A percentile compares a stretch with the other conserved stretches of the same genome.
phyloP scores from a whole-genome alignment of 2,113 vertebrate species.

The human region DNA sequence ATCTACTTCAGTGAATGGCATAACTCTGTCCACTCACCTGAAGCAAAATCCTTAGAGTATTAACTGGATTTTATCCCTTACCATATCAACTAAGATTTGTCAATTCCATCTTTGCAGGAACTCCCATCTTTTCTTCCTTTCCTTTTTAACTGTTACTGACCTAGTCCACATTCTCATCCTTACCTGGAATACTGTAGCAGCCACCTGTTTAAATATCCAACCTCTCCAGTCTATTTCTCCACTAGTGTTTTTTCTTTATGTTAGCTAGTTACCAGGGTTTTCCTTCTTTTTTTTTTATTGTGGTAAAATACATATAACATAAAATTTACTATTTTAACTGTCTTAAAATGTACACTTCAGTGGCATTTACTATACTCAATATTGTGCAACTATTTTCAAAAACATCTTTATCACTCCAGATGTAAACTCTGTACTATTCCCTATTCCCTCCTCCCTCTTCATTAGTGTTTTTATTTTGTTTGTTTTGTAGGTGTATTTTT shows the following conservation, averaged over 20 bases:
- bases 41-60: background rate
- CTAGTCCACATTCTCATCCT: background rate
- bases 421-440: background rate
- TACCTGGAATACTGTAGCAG: background rate
- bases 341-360: background rate
- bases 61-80: background rate
- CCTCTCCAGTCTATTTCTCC: background rate
- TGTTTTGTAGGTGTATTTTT: too few relatives aligned
- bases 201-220: background rate
- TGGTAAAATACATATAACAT: background rate
- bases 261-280: background rate
- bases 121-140: background rate
- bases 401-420: background rate
- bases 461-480: too few relatives aligned
- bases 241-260: background rate
- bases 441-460: background rate
- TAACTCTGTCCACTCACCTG: background rate
- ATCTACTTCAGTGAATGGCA: background rate
- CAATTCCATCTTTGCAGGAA: background rate
- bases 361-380: background rate
- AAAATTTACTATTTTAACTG: background rate
- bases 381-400: slow-evolving; percentile 25
- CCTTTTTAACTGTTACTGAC: background rate
- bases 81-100: background rate
- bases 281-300: background rate